Evolutionary conservation across 2,797 vertebrate genomes (phyloP).

Genomic region (Coregonus suidteri): DNA sequence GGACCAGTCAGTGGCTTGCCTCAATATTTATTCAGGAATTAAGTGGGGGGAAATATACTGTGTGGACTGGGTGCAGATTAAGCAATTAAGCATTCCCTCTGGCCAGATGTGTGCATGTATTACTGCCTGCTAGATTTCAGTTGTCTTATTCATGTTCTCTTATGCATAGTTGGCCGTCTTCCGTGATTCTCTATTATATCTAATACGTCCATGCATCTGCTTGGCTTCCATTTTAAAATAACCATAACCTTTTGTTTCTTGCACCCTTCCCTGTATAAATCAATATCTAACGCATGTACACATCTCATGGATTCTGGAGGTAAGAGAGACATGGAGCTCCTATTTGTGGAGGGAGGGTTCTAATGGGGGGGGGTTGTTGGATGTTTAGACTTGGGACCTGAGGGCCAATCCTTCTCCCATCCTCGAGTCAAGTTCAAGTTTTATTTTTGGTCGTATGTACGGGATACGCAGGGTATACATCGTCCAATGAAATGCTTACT

Average conservation of each 20-base stretch:
- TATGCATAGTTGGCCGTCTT: too few species aligned
- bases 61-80: slow-evolving; percentile 22
- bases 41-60: slow-evolving; percentile 3
- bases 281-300: background rate
- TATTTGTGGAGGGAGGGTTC: too few species aligned
- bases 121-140: background rate
- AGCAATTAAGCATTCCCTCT: slow-evolving; percentile 13
- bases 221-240: too few species aligned
- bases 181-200: too few species aligned
- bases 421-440: too few species aligned
- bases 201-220: too few species aligned
- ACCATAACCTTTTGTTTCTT: background rate
- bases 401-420: slow-evolving; percentile 56
- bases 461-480: too few species aligned
- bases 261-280: background rate
- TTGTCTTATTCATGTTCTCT: background rate
- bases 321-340: too few species aligned
- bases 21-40: slow-evolving; percentile 36
- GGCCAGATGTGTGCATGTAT: background rate
- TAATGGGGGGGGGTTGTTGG: slow-evolving; percentile 20
- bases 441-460: too few species aligned
- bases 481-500: too few species aligned
- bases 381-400: slow-evolving; percentile 42
- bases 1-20: slow-evolving; percentile 9
- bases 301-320: too few species aligned